These are phyloP conservation scores for Epizoanthus rinbou DNA, from an alignment of 92 coral and sea anemone species.

Conservation along the genomic window DNA sequence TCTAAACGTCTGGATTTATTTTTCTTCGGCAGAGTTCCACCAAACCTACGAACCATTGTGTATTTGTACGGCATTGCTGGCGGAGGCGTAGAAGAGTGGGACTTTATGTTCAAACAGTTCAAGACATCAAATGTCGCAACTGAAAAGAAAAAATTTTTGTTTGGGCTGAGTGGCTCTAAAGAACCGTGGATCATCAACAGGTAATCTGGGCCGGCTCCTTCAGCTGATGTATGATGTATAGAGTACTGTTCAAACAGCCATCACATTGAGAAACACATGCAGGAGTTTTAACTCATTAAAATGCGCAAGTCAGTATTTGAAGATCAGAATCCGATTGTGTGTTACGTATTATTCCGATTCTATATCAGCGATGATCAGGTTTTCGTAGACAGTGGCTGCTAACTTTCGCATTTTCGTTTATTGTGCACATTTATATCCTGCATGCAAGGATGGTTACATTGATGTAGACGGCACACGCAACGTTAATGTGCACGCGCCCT, in stretches of 20 bases:
- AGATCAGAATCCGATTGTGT: too few species aligned
- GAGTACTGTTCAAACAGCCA: not conserved
- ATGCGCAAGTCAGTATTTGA: too few species aligned
- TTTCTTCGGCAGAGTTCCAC: slow-evolving; percentile 40
- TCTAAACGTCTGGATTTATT: not conserved
- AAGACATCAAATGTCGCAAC: slow-evolving; percentile 45
- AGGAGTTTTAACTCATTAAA: too few species aligned
- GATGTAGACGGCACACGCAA: too few species aligned
- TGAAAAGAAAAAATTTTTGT: slow-evolving; percentile 45
- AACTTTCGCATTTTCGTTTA: too few species aligned
- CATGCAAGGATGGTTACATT: too few species aligned
- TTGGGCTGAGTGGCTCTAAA: slow-evolving; percentile 45
- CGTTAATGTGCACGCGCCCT: too few species aligned
- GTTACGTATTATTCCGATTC: too few species aligned
- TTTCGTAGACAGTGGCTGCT: too few species aligned
- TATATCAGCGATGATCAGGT: too few species aligned
- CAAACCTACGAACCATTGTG: slow-evolving; percentile 54
- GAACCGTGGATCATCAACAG: slow-evolving; percentile 68
- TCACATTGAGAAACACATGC: too few species aligned
- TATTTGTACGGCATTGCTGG: slow-evolving; percentile 51
- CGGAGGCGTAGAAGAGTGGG: slow-evolving; percentile 60
- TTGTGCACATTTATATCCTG: too few species aligned
- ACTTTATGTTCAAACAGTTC: slow-evolving; percentile 52
- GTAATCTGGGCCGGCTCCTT: not conserved
- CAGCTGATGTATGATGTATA: not conserved